Conservation (phyloP, 2,113 vertebrate species). For the Lepisosteus osseus region DNA sequence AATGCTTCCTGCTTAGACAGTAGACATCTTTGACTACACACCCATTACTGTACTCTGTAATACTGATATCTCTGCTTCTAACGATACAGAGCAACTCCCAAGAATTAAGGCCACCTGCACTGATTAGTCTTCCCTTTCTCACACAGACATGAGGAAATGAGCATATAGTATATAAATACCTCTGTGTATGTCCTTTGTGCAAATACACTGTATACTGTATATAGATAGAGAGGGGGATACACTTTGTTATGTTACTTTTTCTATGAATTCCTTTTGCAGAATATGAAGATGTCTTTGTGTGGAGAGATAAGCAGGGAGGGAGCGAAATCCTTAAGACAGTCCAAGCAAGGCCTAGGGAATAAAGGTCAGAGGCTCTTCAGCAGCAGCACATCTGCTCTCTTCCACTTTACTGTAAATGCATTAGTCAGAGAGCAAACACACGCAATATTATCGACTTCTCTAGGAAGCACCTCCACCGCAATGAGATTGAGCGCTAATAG, state of each 20-base stretch:
- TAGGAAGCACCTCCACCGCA: constrained; percentile 41
- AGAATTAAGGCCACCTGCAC: constrained; percentile 74
- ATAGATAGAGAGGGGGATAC: too few relatives aligned
- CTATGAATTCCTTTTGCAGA: constrained; percentile 18
- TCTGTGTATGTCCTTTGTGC: too few relatives aligned
- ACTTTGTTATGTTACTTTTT: too few relatives aligned
- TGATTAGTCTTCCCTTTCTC: constrained; percentile 67
- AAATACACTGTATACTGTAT: too few relatives aligned
- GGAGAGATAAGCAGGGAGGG: background rate
- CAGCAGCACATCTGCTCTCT: constrained; percentile 32
- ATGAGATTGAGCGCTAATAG: background rate
- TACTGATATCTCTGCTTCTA: constrained; percentile 64
- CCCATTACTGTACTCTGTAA: background rate
- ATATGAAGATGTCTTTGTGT: constrained; percentile 28
- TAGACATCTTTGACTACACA: too few relatives aligned
- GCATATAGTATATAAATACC: constrained; percentile 54
- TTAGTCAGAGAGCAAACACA: constrained; percentile 55
- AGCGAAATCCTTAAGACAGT: constrained; percentile 6
- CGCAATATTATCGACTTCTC: constrained; percentile 36
- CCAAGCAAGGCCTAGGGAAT: background rate
- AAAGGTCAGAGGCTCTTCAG: background rate
- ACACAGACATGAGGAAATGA: constrained; percentile 71
- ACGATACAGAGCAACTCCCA: constrained; percentile 72
- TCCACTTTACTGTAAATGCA: constrained; percentile 34
- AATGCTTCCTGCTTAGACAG: too few relatives aligned